These are phyloP conservation scores for Phalanger gymnotis DNA, from an alignment of 2,797 vertebrate genomes.

Conservation along the genomic window DNA sequence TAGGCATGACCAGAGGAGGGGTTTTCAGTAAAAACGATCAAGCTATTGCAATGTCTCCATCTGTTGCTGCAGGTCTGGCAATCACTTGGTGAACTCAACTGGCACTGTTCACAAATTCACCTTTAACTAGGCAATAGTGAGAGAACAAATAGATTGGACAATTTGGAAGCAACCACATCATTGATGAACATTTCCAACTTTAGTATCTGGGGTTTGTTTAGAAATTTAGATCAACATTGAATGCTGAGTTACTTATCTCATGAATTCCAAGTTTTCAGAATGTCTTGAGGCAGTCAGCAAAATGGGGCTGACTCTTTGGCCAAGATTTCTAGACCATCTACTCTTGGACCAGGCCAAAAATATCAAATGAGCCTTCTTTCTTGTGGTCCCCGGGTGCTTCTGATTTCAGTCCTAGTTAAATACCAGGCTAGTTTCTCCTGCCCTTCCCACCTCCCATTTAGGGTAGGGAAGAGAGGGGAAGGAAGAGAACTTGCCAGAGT, in stretches of 20 bases:
- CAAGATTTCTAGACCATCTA: constrained; percentile 63
- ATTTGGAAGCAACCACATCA: constrained; percentile 52
- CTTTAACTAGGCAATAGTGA: constrained; percentile 58
- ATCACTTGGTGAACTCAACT: constrained; percentile 60
- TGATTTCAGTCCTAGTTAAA: constrained; percentile 62
- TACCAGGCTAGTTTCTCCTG: constrained; percentile 58
- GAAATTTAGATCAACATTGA: constrained; percentile 25
- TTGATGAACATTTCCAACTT: constrained; percentile 10
- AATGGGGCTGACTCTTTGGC: constrained; percentile 61
- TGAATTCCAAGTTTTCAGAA: constrained; percentile 58
- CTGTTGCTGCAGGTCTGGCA: constrained; percentile 76
- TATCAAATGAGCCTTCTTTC: constrained; percentile 61
- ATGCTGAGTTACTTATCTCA: constrained; percentile 51
- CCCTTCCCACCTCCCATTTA: constrained; percentile 40
- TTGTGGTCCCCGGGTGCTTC: constrained; percentile 45
- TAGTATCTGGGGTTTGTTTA: constrained; percentile 17
- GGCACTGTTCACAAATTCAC: constrained; percentile 74
- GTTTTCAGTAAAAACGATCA: constrained; percentile 65
- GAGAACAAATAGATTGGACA: constrained; percentile 52
- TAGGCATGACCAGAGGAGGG: constrained; percentile 73
- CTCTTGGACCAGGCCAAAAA: constrained; percentile 55
- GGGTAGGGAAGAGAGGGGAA: neutral
- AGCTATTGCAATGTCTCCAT: constrained; percentile 79
- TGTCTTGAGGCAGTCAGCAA: constrained; percentile 62
- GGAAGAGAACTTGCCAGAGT: neutral